These are phyloP conservation scores for Aleiodes sp. DNA, from an alignment of 1,140 invertebrate species.

Conservation along the genomic window DNA sequence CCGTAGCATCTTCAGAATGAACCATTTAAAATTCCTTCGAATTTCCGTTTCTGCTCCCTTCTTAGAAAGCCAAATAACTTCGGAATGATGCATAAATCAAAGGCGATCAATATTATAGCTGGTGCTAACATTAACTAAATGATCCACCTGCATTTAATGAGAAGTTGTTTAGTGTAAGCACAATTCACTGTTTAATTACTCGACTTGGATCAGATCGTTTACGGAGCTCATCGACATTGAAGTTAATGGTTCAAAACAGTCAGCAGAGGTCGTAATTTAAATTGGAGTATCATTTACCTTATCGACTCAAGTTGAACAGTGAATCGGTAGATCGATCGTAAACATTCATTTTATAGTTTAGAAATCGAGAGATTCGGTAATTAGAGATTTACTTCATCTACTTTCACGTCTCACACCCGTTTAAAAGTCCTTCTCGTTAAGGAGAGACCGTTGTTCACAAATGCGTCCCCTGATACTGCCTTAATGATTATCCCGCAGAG, in stretches of 20 bases:
- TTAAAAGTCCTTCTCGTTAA: slow-evolving; percentile 37
- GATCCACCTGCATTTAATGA: background rate
- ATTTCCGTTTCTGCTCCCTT: background rate
- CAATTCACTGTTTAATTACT: slow-evolving; percentile 4
- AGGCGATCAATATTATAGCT: background rate
- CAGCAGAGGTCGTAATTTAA: slow-evolving; percentile 21
- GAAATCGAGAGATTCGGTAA: slow-evolving; percentile 17
- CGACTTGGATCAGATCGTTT: background rate
- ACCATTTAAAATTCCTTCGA: background rate
- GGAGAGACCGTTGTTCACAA: slow-evolving; percentile 30
- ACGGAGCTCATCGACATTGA: background rate
- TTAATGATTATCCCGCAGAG: slow-evolving; percentile 22
- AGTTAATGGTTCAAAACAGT: slow-evolving; percentile 1
- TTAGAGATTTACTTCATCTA: slow-evolving; percentile 31
- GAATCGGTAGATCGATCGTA: slow-evolving; percentile 9
- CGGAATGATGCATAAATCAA: background rate
- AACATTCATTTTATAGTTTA: background rate
- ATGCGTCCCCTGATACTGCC: slow-evolving; percentile 24
- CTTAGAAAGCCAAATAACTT: no score
- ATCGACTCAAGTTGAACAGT: background rate
- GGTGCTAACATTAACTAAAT: background rate
- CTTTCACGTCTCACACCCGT: slow-evolving; percentile 1
- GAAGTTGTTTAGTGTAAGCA: slow-evolving; percentile 1
- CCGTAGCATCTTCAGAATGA: background rate
- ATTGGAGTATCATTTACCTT: slow-evolving; percentile 7